Evolutionary conservation across 2,888 invertebrate genomes (phyloP), one percentile per base, ranked within the genome.

Genomic region (Drosophila ustulata): DNA sequence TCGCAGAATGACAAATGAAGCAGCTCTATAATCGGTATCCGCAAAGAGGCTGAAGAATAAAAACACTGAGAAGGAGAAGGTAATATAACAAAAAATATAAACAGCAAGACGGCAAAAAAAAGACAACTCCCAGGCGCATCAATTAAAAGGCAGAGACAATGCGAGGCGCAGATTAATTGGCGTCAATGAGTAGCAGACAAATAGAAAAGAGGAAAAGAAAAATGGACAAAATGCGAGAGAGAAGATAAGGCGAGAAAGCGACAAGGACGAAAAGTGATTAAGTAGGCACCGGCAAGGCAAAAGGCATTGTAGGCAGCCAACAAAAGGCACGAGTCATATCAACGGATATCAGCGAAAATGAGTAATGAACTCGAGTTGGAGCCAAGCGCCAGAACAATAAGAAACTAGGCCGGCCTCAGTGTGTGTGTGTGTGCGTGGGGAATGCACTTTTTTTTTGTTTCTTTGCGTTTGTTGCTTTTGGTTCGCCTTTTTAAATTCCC

Each of bases 61-160:
- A 28, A 53, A 28, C 43, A 6, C 18, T 8, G 8, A 32, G 65
- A 37, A 63, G 30, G 11, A 30, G 37, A 52, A 49, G 50, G 47
- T 43, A 26, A 41, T 51, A 45, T 34, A 49, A 30, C 30, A 39
- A 30, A 25, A 32, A 46, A 53, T 23, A 62, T 39, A 50, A 61
- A 46, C 32, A 37, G 25, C 6, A 57, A 45, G 8, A 56, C 37
- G 32, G 46, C 28, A 11, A n/a, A 52, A 45, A 49, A n/a, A 49
- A 57, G 69, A 61, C 71, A 70, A 75, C 66, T 82, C 89, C 77
- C 78, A 39, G 69, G 89, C 75, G 85, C 88, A 87, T 86, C 87
- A 86, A 86, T 87, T 89, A 86, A 86, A 86, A 84, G 89, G 75
- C 79, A 67, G 88, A 89, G 81, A 83, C 89, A 89, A 85, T 81